Evolutionary conservation across 1,140 invertebrate genomes (phyloP), one percentile per base, ranked within the genome.

Genomic region (Zaprionus africanus): DNA sequence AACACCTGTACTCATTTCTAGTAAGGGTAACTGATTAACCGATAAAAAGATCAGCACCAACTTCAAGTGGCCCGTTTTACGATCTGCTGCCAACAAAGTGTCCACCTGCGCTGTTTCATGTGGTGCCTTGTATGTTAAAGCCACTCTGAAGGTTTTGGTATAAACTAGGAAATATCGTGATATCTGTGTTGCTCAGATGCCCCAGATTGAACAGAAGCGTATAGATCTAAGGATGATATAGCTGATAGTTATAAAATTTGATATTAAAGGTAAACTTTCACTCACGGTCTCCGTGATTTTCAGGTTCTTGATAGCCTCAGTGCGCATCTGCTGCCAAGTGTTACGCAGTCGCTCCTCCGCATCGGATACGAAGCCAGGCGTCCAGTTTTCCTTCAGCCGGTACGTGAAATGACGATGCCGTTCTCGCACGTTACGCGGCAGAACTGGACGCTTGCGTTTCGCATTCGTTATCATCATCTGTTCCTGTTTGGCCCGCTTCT

Each of bases 271-370:
- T 38, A 3, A 12, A n/a, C 22, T 4, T 2, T 2, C 4, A 62
- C 71, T 75, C 59, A 92, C 91, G 60, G 75, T 82, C 57, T 92
- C 84, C 6, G 84, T 77, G 6, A 92, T 90, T 61, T 78, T 90
- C 4, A 87, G 65, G 19, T 69, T 82, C 34, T 61, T 80, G 0
- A 92, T 78, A 17, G 86, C 75, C 28, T 92, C 91, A 0, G 67
- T 65, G 38, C 91, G 85, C 82, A 82, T 91, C 49, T 90, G 78
- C 5, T 92, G 76, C 85, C 88, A 91, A 17, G 91, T 90, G 62
- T 78, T 62, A 6, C 91, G 88, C 31, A 92, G 54, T 2, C 91
- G 85, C 54, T 92, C 91, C 43, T 92, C 91, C 0, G 91, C 91
- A 6, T 91, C 88, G 2, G 91, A 92, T 19, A 92, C 84, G 46